A percentile compares a stretch with the other conserved stretches of the same genome.
phyloP scores from a whole-genome alignment of 2,888 invertebrate genomes.

The Noctua pronuba region DNA sequence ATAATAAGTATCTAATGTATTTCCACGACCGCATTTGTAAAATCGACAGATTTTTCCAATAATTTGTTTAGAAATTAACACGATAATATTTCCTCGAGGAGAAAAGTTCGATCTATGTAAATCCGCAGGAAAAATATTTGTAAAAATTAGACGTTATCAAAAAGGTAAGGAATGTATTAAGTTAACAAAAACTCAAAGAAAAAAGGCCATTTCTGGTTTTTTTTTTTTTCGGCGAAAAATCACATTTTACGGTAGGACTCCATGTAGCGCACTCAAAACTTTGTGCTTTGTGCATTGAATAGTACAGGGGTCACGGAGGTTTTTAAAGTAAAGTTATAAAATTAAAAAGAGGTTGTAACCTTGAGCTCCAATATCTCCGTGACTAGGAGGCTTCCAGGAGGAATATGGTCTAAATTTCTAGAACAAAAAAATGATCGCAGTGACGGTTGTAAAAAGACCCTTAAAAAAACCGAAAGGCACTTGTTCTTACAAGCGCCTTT shows the following conservation, averaged over 20 bases:
- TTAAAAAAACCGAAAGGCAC: too few relatives aligned
- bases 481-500: not conserved
- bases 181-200: not conserved
- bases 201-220: too few relatives aligned
- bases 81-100: not conserved
- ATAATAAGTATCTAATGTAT: not conserved
- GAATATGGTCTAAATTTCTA: too few relatives aligned
- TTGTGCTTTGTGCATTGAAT: not conserved
- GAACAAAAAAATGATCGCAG: not conserved
- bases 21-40: not conserved
- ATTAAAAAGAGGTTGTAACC: not conserved
- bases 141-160: not conserved
- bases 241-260: too few relatives aligned
- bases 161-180: not conserved
- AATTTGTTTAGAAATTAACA: not conserved
- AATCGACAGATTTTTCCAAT: not conserved
- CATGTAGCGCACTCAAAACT: not conserved
- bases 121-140: not conserved
- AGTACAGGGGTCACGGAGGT: not conserved
- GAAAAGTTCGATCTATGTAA: not conserved
- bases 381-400: too few relatives aligned
- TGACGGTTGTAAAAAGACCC: too few relatives aligned
- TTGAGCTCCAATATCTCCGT: too few relatives aligned
- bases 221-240: too few relatives aligned
- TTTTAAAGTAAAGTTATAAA: not conserved